Evolutionary conservation across 1,140 invertebrate species (phyloP).

Genomic region (Drosophila quadrilineata): DNA sequence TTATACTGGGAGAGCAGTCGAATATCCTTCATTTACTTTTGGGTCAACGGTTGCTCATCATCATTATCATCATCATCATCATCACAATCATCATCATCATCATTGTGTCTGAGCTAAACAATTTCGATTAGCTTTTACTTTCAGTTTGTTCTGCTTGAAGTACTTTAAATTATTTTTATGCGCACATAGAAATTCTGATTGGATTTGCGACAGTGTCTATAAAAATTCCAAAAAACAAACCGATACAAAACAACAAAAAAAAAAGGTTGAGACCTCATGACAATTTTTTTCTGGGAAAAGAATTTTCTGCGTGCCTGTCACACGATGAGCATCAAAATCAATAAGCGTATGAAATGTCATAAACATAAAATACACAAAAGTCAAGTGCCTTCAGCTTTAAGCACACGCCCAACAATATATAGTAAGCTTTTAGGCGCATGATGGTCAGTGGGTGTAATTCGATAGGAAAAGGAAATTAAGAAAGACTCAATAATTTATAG

Average conservation of each 20-base stretch:
- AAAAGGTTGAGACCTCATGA: constrained; percentile 5
- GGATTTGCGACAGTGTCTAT: constrained; percentile 49
- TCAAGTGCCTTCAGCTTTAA: constrained; percentile 38
- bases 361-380: constrained; percentile 58
- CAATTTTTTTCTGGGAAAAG: constrained; percentile 12
- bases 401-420: not conserved
- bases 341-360: constrained; percentile 69
- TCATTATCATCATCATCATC: no score
- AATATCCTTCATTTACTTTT: constrained; percentile 3
- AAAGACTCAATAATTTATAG: no score
- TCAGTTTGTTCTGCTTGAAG: constrained; percentile 36
- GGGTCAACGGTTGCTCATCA: not conserved
- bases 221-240: constrained; percentile 21
- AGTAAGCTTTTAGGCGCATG: not conserved
- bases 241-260: no score
- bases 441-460: no score
- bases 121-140: constrained; percentile 49
- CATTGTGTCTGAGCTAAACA: constrained; percentile 61
- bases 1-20: no score
- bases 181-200: constrained; percentile 64
- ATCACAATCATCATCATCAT: no score
- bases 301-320: constrained; percentile 44
- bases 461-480: no score
- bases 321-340: constrained; percentile 59
- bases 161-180: constrained; percentile 64